These are phyloP conservation scores for Pseudolaguvia tuberculata DNA, from an alignment of 2,113 vertebrate genomes.

Conservation along the genomic window DNA sequence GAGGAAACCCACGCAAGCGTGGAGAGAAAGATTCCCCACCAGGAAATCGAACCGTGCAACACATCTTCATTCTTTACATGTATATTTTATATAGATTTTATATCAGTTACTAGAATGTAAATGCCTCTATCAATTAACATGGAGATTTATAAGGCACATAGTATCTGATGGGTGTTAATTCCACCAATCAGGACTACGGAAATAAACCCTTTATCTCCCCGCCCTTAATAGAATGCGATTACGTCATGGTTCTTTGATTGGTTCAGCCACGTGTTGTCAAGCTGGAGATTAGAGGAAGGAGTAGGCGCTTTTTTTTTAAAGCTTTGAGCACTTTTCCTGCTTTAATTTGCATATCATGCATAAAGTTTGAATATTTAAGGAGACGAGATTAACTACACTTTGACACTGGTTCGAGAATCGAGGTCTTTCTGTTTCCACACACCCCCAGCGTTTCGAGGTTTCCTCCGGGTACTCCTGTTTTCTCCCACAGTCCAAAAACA, in stretches of 20 bases:
- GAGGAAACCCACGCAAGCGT: no score
- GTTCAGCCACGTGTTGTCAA: conserved; percentile 20
- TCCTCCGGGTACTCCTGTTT: no score
- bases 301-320: conserved; percentile 19
- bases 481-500: no score
- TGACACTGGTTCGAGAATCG: no score
- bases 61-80: not conserved
- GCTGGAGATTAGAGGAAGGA: conserved; percentile 9
- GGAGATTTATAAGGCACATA: not conserved
- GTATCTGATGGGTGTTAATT: no score
- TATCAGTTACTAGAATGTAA: not conserved
- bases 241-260: not conserved
- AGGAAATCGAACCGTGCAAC: no score
- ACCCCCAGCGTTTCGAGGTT: no score
- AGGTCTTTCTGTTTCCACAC: no score
- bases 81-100: not conserved
- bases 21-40: no score
- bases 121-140: not conserved
- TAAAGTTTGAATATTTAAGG: no score
- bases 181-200: not conserved
- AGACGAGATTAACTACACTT: no score
- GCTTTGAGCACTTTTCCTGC: not conserved
- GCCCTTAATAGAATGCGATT: not conserved
- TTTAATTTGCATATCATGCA: not conserved
- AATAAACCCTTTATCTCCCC: not conserved